Percentiles rank a stretch among this genome's conserved stretches.
Conservation (phyloP, 2,888 invertebrate species). For the Aplocera efformata region DNA sequence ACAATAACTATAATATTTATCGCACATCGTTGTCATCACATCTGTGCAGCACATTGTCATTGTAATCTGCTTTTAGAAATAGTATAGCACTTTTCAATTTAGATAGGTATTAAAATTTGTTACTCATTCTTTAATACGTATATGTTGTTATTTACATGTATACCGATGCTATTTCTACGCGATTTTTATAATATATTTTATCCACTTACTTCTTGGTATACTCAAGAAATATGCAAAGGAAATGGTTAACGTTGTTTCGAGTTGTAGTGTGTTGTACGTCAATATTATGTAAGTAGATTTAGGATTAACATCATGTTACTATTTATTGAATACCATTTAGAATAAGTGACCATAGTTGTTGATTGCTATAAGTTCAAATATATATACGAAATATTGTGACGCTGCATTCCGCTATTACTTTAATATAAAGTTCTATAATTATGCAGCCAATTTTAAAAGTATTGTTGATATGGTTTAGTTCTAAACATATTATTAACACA, state of each 20-base stretch:
- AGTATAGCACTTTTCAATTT: constrained; percentile 17
- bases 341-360: constrained; percentile 46
- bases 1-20: background rate
- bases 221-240: constrained; percentile 22
- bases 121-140: constrained; percentile 15
- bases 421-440: constrained; percentile 16
- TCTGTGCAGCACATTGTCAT: constrained; percentile 19
- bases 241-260: constrained; percentile 18
- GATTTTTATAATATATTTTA: constrained; percentile 11
- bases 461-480: constrained; percentile 24
- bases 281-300: constrained; percentile 29
- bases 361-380: constrained; percentile 38
- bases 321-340: constrained; percentile 50
- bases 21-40: constrained; percentile 21
- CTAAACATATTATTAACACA: constrained; percentile 21
- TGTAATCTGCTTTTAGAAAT: constrained; percentile 25
- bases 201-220: constrained; percentile 21
- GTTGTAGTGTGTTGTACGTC: constrained; percentile 32
- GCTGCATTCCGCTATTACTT: constrained; percentile 27
- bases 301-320: constrained; percentile 44
- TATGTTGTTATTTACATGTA: constrained; percentile 14
- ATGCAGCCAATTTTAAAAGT: constrained; percentile 25
- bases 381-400: constrained; percentile 25
- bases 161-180: constrained; percentile 11
- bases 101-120: constrained; percentile 24